Conservation (phyloP, 2,888 invertebrate species). For the Congeria kusceri region DNA sequence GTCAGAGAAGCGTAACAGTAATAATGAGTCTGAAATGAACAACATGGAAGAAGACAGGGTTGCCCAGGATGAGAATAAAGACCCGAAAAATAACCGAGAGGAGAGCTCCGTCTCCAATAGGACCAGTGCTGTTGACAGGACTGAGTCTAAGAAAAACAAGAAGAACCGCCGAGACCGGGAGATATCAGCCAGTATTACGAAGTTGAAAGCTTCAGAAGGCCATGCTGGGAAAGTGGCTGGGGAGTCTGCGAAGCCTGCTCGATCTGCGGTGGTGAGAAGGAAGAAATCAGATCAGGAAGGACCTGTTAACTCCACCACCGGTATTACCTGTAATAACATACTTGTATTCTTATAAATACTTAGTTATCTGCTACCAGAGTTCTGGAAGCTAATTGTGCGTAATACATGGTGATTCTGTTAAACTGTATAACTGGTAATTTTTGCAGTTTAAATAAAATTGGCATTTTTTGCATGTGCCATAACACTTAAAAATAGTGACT, state of each 20-base stretch:
- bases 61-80: conserved; percentile 57
- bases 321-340: too few relatives aligned
- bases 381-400: too few relatives aligned
- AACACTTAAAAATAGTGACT: too few relatives aligned
- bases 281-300: too few relatives aligned
- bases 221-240: neutral
- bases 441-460: too few relatives aligned
- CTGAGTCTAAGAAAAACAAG: conserved; percentile 71
- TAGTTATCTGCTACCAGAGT: too few relatives aligned
- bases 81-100: conserved; percentile 53
- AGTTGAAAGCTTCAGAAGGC: conserved; percentile 7
- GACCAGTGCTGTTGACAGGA: conserved; percentile 29
- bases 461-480: too few relatives aligned
- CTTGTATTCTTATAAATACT: too few relatives aligned
- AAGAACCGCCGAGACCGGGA: conserved; percentile 66
- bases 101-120: conserved; percentile 44
- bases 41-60: conserved; percentile 15
- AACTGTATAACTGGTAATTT: too few relatives aligned
- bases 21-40: conserved; percentile 37
- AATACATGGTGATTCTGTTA: too few relatives aligned
- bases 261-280: too few relatives aligned
- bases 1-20: conserved; percentile 47
- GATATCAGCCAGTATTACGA: conserved; percentile 17
- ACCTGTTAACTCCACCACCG: too few relatives aligned
- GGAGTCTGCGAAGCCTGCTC: neutral